Evolutionary conservation across 2,113 vertebrate species (phyloP).

Genomic region (Excalfactoria chinensis): DNA sequence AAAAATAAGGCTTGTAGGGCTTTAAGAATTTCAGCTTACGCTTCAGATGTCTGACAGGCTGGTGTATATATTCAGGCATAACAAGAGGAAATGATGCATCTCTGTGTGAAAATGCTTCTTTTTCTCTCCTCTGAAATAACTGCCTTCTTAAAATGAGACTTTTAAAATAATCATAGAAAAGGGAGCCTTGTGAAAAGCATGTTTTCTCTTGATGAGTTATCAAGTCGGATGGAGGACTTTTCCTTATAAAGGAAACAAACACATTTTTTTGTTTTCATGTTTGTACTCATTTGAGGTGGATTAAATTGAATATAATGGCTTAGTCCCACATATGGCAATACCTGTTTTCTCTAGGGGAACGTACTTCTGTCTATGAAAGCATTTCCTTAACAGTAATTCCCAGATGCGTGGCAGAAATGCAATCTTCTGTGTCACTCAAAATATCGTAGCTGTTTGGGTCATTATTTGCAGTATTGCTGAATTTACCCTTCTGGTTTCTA

Average conservation of each 20-base stretch:
- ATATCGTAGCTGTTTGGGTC: conserved; percentile 2
- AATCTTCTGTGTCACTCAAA: not conserved
- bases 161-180: not conserved
- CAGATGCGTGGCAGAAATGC: not conserved
- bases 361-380: not conserved
- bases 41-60: not conserved
- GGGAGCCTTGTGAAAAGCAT: not conserved
- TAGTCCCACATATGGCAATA: not conserved
- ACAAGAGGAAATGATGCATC: conserved; percentile 14
- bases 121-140: not conserved
- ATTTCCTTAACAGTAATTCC: conserved; percentile 3
- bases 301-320: not conserved
- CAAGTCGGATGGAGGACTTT: not conserved
- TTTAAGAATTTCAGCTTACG: not conserved
- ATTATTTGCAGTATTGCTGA: not conserved
- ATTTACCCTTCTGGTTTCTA: not conserved
- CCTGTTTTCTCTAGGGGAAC: not conserved
- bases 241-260: not conserved
- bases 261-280: not conserved
- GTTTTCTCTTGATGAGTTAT: not conserved
- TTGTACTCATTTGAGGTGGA: not conserved
- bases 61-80: not conserved
- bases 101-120: not conserved
- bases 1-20: not conserved
- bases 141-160: not conserved